These are phyloP conservation scores for Hippolais icterina DNA, from an alignment of 2,113 vertebrate species.

Conservation along the genomic window DNA sequence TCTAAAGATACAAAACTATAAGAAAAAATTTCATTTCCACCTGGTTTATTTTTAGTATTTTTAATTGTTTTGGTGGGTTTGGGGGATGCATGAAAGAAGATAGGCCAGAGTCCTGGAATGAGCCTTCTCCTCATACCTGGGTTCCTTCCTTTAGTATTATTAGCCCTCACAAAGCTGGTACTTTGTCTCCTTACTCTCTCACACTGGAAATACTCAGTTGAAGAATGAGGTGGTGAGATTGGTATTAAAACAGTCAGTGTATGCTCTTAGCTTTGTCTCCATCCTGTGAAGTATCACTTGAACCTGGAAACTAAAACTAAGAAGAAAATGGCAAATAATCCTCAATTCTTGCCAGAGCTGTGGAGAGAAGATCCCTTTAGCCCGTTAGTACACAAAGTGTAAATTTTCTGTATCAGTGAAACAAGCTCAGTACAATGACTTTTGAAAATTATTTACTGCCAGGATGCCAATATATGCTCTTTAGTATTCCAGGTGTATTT, in stretches of 20 bases:
- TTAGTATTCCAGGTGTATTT: neutral
- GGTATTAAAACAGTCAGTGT: neutral
- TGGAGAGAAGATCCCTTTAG: neutral
- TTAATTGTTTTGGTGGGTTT: neutral
- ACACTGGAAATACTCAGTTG: neutral
- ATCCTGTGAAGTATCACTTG: neutral
- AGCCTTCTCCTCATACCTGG: neutral
- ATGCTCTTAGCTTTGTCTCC: neutral
- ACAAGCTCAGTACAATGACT: neutral
- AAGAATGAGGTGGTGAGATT: neutral
- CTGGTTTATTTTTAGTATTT: neutral
- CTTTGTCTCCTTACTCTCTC: neutral
- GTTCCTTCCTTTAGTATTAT: neutral
- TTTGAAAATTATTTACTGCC: neutral
- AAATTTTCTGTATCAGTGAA: neutral
- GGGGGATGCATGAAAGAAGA: neutral
- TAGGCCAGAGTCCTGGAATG: neutral
- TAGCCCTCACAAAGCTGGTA: neutral
- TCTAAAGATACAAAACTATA: neutral
- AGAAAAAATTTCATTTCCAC: neutral
- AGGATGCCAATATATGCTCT: neutral
- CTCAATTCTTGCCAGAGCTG: neutral
- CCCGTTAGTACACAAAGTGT: rapidly evolving
- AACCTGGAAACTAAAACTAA: neutral
- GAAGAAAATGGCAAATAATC: neutral